Base-by-base conservation (phyloP, 2,888 invertebrate species). In the Pheosia tremula region DNA sequence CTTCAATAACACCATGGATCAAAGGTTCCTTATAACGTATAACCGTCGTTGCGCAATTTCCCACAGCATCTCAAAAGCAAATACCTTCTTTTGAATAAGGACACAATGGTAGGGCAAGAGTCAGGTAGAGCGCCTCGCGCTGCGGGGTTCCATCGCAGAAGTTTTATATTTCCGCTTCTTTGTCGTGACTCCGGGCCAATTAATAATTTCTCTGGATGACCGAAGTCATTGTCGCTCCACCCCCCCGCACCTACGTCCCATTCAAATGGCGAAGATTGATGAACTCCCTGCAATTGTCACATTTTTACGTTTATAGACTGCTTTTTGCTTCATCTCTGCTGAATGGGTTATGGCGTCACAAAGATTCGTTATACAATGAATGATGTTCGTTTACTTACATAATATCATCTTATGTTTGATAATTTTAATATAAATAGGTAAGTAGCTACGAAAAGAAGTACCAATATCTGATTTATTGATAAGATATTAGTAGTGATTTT, bases 161-260 rank as follows among this genome's bases (percentile, higher is more conserved):
- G 91, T 93, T 93, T 93, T 93, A 93, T 93, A 93, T 93, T 91
- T 93, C 93, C 93, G 93, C 88, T 93, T 91, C 93, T 92, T 93
- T 93, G 93, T 93, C 82, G 78, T 82, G 79, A 81, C 80, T 83
- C 84, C 81, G 83, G 83, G 83, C 87, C 92, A 92, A 93, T 93
- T 93, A 93, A 91, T 93, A 93, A 93, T 91, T 89, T 93, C 87
- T 86, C 88, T 91, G 87, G 90, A 90, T 92, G 93, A 91, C 93
- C 92, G 88, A 79, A 89, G 88, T 88, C 84, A 91, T 92, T 92
- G 91, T 92, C 86, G 81, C 82, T 68, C 81, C 79, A 78, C 81
- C 81, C 72, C 82, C 56, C 79, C 78, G 77, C 75, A 79, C 84
- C 84, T 82, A 81, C 76, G 83, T 79, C 80, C 84, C 85, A 86